phyloP scores from a whole-genome alignment of 2,888 invertebrate genomes.

The Drosophila paracracens region DNA sequence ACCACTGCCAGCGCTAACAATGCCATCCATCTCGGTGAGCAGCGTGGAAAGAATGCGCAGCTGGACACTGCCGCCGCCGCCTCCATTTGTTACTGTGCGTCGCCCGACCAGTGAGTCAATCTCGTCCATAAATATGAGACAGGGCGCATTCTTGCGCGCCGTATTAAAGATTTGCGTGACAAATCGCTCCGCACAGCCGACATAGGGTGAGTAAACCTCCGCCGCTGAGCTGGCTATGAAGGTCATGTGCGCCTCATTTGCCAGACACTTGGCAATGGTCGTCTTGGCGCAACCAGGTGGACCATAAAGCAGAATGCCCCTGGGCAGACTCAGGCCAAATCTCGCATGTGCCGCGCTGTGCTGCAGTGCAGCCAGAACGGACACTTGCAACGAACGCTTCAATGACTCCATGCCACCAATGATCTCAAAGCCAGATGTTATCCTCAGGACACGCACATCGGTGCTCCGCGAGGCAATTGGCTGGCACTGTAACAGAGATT shows the following conservation, averaged over 20 bases:
- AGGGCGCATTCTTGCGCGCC: slow-evolving; percentile 87
- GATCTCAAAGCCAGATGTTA: slow-evolving; percentile 85
- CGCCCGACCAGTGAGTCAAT: slow-evolving; percentile 86
- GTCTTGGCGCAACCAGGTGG: slow-evolving; percentile 90
- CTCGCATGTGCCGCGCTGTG: slow-evolving; percentile 86
- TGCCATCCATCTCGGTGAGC: slow-evolving; percentile 89
- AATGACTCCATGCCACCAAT: slow-evolving; percentile 87
- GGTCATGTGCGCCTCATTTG: slow-evolving; percentile 86
- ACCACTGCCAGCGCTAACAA: slow-evolving; percentile 82
- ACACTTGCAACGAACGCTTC: slow-evolving; percentile 86
- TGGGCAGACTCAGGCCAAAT: slow-evolving; percentile 87
- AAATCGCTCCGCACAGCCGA: slow-evolving; percentile 88
- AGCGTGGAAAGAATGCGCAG: slow-evolving; percentile 87
- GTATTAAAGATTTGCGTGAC: slow-evolving; percentile 87
- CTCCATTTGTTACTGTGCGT: slow-evolving; percentile 69
- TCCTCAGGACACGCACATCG: slow-evolving; percentile 84
- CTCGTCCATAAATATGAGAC: slow-evolving; percentile 88
- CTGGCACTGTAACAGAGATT: slow-evolving; percentile 55
- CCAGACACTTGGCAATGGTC: slow-evolving; percentile 87
- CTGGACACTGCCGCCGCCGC: slow-evolving; percentile 85
- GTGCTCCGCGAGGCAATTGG: slow-evolving; percentile 85
- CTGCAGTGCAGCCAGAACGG: slow-evolving; percentile 87
- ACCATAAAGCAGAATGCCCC: slow-evolving; percentile 87
- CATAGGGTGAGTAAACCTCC: slow-evolving; percentile 88
- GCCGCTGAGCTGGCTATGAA: slow-evolving; percentile 87